Conservation (phyloP, 2,113 vertebrate species). For the Hyperopisus bebe region DNA sequence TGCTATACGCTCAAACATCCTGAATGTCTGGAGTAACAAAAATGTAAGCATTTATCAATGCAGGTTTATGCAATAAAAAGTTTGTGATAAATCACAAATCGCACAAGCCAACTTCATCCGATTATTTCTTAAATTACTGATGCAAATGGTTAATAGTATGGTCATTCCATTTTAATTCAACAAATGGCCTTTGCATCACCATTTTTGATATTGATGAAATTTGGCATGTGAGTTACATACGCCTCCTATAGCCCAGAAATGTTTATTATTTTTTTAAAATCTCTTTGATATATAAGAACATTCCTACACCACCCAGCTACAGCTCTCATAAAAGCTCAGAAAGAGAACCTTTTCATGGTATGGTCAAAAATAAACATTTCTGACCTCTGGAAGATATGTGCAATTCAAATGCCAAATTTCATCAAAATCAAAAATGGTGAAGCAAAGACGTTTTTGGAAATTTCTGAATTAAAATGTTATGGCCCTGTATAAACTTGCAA, state of each 20-base stretch:
- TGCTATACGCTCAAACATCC: constrained; percentile 67
- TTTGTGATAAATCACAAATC: background rate
- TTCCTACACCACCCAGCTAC: background rate
- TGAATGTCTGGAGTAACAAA: constrained; percentile 62
- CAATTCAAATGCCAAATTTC: background rate
- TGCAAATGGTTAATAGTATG: background rate
- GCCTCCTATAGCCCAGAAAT: too few relatives aligned
- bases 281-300: background rate
- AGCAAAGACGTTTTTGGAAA: background rate
- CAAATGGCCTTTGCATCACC: background rate
- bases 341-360: background rate
- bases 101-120: background rate
- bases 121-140: background rate
- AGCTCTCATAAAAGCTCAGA: background rate
- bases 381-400: background rate
- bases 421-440: background rate
- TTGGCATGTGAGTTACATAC: background rate
- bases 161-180: background rate
- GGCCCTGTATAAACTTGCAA: background rate
- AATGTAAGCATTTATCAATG: background rate
- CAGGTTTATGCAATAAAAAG: background rate
- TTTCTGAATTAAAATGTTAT: background rate
- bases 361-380: background rate
- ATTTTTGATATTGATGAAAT: background rate
- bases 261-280: background rate